These are phyloP conservation scores for Thereva nobilitata DNA, from an alignment of 2,888 invertebrate genomes.

Conservation along the genomic window DNA sequence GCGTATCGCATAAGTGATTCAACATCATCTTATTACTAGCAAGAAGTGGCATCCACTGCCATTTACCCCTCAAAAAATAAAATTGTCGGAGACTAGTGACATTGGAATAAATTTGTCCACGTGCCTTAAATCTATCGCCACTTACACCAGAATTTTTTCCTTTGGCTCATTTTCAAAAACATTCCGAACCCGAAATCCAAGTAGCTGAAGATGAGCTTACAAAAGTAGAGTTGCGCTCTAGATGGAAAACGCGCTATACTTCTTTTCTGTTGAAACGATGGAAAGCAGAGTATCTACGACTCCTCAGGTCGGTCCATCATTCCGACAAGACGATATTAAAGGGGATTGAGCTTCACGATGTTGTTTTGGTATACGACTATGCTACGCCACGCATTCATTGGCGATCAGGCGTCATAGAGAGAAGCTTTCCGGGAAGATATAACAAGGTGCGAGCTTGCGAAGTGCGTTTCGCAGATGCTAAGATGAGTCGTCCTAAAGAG, in stretches of 20 bases:
- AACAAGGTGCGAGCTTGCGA: too few relatives aligned
- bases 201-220: too few relatives aligned
- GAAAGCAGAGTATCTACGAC: constrained; percentile 29
- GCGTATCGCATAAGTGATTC: too few relatives aligned
- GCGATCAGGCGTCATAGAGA: too few relatives aligned
- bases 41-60: too few relatives aligned
- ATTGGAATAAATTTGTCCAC: too few relatives aligned
- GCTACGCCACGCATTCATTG: constrained; percentile 7
- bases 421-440: too few relatives aligned
- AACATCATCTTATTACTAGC: too few relatives aligned
- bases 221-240: constrained; percentile 2
- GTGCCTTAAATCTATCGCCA: too few relatives aligned
- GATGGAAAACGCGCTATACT: constrained; percentile 26
- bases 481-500: constrained; percentile 18
- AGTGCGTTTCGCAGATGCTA: constrained; percentile 28
- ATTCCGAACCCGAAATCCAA: too few relatives aligned
- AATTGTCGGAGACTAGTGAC: too few relatives aligned
- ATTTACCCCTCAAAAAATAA: too few relatives aligned
- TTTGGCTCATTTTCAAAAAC: not conserved
- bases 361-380: constrained; percentile 8
- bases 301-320: constrained; percentile 15
- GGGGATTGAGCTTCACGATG: constrained; percentile 7
- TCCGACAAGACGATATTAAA: not conserved
- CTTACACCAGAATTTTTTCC: not conserved
- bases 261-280: constrained; percentile 33